Conservation (phyloP, 2,888 invertebrate species). For the Tyria jacobaeae region DNA sequence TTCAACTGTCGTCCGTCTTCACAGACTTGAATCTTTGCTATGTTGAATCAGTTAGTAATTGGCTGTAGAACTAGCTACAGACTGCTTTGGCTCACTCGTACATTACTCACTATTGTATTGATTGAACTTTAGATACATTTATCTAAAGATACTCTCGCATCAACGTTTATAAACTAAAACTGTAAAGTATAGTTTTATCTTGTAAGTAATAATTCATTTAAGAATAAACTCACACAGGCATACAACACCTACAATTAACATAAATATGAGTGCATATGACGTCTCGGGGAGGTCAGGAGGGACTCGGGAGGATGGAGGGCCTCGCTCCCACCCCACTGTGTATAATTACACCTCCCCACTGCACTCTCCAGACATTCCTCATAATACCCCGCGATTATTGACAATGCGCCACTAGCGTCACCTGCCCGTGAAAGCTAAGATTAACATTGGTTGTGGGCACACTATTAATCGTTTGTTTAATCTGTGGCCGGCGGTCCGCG, state of each 20-base stretch:
- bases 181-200: neutral
- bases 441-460: slow-evolving; percentile 76
- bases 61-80: too few relatives aligned
- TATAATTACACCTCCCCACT: slow-evolving; percentile 60
- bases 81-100: too few relatives aligned
- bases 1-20: neutral
- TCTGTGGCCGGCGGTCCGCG: slow-evolving; percentile 69
- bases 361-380: slow-evolving; percentile 59
- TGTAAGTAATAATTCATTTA: slow-evolving; percentile 5
- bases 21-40: neutral
- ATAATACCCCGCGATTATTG: slow-evolving; percentile 67
- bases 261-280: slow-evolving; percentile 70
- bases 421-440: slow-evolving; percentile 79
- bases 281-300: slow-evolving; percentile 41
- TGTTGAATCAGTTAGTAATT: too few relatives aligned
- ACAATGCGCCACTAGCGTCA: slow-evolving; percentile 66
- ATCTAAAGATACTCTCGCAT: neutral
- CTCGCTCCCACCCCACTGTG: slow-evolving; percentile 21
- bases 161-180: neutral
- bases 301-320: slow-evolving; percentile 23
- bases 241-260: slow-evolving; percentile 56
- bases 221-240: slow-evolving; percentile 8
- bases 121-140: neutral
- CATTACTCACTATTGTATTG: neutral
- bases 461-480: slow-evolving; percentile 77